Percentiles rank a stretch among this genome's conserved stretches.
Evolutionary conservation across 2,797 vertebrate genomes (phyloP).

Genomic region (Cygnus olor): DNA sequence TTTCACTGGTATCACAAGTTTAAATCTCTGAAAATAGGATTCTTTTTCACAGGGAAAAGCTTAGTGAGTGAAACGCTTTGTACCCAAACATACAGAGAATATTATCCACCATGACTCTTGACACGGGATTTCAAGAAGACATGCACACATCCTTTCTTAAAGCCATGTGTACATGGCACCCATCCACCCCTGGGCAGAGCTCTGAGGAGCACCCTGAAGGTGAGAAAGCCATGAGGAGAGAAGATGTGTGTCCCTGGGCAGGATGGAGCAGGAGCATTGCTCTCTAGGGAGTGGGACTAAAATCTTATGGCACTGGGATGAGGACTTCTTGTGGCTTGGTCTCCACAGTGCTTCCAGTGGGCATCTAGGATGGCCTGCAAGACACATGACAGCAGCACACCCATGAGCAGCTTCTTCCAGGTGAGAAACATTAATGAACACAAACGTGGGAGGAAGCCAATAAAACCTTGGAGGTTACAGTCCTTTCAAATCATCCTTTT

Average conservation of each 20-base stretch:
- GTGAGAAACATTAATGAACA: not conserved
- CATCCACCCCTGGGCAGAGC: not conserved
- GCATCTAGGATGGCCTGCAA: not conserved
- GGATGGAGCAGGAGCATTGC: not conserved
- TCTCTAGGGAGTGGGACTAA: not conserved
- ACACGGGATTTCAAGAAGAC: not conserved
- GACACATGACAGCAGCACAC: not conserved
- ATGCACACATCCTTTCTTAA: not conserved
- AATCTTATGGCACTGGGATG: not conserved
- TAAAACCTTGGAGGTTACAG: not conserved
- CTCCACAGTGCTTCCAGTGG: not conserved
- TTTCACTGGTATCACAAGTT: not conserved
- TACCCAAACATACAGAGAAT: not conserved
- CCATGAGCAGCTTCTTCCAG: not conserved
- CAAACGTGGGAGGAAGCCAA: not conserved
- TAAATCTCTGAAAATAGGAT: not conserved
- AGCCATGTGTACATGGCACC: fast-evolving
- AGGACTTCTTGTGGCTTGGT: not conserved
- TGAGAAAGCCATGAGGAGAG: not conserved
- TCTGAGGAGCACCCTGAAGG: not conserved
- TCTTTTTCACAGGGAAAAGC: not conserved
- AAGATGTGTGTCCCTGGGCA: not conserved
- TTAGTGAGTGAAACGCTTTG: not conserved
- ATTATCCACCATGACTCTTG: not conserved
- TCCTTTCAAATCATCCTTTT: not conserved